A percentile compares a stretch with the other conserved stretches of the same genome.
Conservation (phyloP, 2,797 vertebrate genomes). For the Anguilla pacifica region DNA sequence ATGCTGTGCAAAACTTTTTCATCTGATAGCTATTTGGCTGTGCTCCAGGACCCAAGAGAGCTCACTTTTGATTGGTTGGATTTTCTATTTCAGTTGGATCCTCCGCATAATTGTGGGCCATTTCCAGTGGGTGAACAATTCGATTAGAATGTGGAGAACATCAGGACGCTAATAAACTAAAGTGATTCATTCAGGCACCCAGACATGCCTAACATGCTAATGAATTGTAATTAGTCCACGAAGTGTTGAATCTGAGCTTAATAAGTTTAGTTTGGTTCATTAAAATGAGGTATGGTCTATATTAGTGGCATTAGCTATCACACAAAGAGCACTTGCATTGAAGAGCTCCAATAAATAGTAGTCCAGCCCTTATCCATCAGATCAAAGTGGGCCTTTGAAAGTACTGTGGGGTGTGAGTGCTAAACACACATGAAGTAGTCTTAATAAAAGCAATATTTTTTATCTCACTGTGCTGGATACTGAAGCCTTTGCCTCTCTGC, state of each 20-base stretch:
- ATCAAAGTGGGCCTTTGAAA: neutral
- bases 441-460: neutral
- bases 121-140: neutral
- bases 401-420: neutral
- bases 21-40: neutral
- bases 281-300: neutral
- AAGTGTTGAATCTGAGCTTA: neutral
- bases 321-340: neutral
- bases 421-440: neutral
- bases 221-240: constrained; percentile 20
- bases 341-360: neutral
- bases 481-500: neutral
- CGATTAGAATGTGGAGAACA: constrained; percentile 24
- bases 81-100: neutral
- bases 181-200: neutral
- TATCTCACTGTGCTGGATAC: neutral
- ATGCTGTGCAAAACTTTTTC: neutral
- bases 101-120: neutral
- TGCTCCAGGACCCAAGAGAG: neutral
- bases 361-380: neutral
- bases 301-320: neutral
- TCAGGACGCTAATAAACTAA: neutral
- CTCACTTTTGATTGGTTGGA: neutral
- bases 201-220: constrained; percentile 3
- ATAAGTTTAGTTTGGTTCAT: constrained; percentile 4